Base-by-base conservation (phyloP, 2,113 vertebrate genomes). In the Mellivora capensis region DNA sequence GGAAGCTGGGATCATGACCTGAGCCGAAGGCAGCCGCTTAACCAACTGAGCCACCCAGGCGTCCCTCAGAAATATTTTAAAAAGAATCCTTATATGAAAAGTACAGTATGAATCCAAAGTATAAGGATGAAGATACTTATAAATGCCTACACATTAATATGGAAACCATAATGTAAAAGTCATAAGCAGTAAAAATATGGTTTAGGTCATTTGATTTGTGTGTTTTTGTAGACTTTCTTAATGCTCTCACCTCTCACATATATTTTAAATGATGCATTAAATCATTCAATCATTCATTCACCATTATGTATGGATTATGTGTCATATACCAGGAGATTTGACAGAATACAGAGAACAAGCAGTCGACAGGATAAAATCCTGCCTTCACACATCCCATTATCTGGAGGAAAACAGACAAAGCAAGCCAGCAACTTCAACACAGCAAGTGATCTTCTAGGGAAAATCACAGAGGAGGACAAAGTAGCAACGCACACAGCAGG, bases 401-500 rank as follows among this genome's bases (percentile, higher is more conserved):
- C 52, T 71, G 34, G n/a, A 15, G 42, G 34, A 80, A 54, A n/a
- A 52, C 42, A 76, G 27, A 25, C 13, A 34, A 27, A 69, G 54
- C 62, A 67, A 67, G 47, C 23, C 25, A n/a, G 34, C 21, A 74
- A 23, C 21, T 90, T 81, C 25, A 37, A 42, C 25, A 34, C 6
- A 29, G 44, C 11, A 69, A 93, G 7, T 15, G 17, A n/a, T 10
- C 7, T 67, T 69, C 42, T 9, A 71, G 18, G 5, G 44, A 20
- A 54, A 44, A 47, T 37, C 7, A 9, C 21, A 57, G 23, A 67
- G 37, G 7, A 72, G 57, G 39, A 34, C 14, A 44, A 84, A 72
- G 13, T 0, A 57, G 3, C 4, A 21, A 15, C 18, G 0, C 5
- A 52, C 23, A 29, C 9, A 67, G 31, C 29, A 59, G 14, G 15